Base-by-base conservation (phyloP, 37 sponge, comb jelly and placozoan species). In the Theonella swinhoei region DNA sequence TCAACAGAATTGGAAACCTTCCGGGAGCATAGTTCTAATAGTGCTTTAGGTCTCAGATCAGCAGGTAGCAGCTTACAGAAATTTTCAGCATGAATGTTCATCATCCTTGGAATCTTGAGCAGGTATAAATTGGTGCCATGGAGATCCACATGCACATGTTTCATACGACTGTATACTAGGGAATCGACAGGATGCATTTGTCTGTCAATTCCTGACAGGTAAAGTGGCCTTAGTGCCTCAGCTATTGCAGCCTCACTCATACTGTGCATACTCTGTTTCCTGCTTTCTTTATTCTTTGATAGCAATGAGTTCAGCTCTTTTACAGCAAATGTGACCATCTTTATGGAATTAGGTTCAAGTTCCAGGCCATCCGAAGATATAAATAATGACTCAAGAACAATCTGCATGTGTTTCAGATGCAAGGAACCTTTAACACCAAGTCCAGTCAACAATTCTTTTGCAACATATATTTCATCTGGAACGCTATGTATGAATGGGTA, bases 401-500 rank as follows among this genome's bases (percentile, higher is more conserved):
- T 36, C 30, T 70, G 72, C 36, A 70, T 70, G 39, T 70, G 72
- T 42, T 14, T 47, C 54, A 47, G 14, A 17, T 47, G 11, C 7
- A 47, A 17, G 54, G 54, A 47, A 47, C 14, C 14, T 47, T 47
- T 7, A 17, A 47, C 54, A 47, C 54, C 54, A 47, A 47, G 54
- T 14, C 54, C 14, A 7, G 7, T 14, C 54, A 47, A 14, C 7
- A 47, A 47, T 47, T 47, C 54, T 17, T 14, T 47, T 17, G 54
- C 39, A 47, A 7, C 11, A 43, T 38, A 14, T 33, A 90, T 29
- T 9, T 41, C 47, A 39, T 1, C 23, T 22, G 77, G 81, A 20
- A 85, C 25, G 1, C 20, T 0, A 43, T 80, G 76, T 9, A 90
- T 43, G 67, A 85, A 90, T 47, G 90, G 90, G 37, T 80, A 66